Conservation (phyloP, 2,888 invertebrate species). For the Cheilosia scutellata region DNA sequence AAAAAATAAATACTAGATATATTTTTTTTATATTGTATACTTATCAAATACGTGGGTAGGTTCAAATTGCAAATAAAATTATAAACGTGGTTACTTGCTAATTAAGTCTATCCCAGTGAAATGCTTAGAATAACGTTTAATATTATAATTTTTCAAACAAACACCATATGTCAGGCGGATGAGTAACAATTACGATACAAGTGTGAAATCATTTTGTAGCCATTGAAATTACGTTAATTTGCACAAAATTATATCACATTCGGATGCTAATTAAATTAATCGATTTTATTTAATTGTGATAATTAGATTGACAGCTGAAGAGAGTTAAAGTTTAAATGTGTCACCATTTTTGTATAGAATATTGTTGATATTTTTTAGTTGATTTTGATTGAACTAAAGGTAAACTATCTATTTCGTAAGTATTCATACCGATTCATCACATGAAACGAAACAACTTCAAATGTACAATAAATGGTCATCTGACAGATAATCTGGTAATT, state of each 20-base stretch:
- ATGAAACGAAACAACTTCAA: too few relatives aligned
- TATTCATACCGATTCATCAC: too few relatives aligned
- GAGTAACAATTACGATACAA: conserved; percentile 21
- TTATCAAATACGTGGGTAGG: not conserved
- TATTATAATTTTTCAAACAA: conserved; percentile 8
- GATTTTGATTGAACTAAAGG: not conserved
- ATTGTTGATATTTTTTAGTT: not conserved
- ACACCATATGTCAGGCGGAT: conserved; percentile 20
- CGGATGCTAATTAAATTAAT: conserved; percentile 4
- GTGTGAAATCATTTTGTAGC: conserved; percentile 32
- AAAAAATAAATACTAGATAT: not conserved
- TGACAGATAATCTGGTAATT: too few relatives aligned
- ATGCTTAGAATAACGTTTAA: not conserved
- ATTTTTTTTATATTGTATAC: not conserved
- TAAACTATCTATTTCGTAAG: too few relatives aligned
- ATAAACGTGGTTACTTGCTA: conserved; percentile 15
- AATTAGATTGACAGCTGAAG: conserved; percentile 3
- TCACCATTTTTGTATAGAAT: not conserved
- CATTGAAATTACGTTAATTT: conserved; percentile 28
- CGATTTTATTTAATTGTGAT: not conserved
- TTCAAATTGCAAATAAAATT: conserved; percentile 9
- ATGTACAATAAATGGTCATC: too few relatives aligned
- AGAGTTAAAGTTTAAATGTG: not conserved
- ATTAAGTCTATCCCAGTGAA: conserved; percentile 7
- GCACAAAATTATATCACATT: conserved; percentile 6